Conservation (phyloP, 2,113 vertebrate genomes). For the Onychorhynchus coronatus region DNA sequence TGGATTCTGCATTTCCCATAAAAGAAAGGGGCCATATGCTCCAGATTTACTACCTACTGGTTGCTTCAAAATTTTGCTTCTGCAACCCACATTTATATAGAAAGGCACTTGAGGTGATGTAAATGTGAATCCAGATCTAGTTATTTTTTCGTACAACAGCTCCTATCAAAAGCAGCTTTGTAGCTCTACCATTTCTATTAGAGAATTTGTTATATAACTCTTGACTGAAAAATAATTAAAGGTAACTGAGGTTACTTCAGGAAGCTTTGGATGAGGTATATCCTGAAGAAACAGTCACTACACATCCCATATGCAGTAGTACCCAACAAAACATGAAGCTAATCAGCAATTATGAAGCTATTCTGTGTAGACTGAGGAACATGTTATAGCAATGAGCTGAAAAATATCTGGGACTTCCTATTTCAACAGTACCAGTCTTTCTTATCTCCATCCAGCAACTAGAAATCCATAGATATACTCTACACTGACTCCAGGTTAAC, state of each 20-base stretch:
- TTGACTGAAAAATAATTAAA: background rate
- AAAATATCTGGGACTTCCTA: background rate
- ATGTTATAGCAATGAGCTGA: background rate
- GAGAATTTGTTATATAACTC: background rate
- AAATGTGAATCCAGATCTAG: background rate
- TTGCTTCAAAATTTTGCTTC: conserved; percentile 13
- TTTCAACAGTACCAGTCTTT: background rate
- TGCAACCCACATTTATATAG: conserved; percentile 7
- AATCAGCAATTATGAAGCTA: background rate
- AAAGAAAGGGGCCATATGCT: conserved; percentile 45
- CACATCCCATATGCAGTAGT: background rate
- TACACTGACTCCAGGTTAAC: background rate
- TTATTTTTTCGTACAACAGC: background rate
- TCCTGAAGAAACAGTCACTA: background rate
- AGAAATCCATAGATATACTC: background rate
- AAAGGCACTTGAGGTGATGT: conserved; percentile 21
- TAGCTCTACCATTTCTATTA: background rate
- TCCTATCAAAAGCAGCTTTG: background rate
- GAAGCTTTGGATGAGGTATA: background rate
- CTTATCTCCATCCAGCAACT: background rate
- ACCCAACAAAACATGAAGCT: background rate
- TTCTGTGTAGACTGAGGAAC: background rate
- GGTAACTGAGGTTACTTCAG: background rate
- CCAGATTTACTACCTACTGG: conserved; percentile 47
- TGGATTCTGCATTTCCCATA: background rate